These are phyloP conservation scores for Electrophaes corylata DNA, from an alignment of 2,888 invertebrate genomes.

Conservation along the genomic window DNA sequence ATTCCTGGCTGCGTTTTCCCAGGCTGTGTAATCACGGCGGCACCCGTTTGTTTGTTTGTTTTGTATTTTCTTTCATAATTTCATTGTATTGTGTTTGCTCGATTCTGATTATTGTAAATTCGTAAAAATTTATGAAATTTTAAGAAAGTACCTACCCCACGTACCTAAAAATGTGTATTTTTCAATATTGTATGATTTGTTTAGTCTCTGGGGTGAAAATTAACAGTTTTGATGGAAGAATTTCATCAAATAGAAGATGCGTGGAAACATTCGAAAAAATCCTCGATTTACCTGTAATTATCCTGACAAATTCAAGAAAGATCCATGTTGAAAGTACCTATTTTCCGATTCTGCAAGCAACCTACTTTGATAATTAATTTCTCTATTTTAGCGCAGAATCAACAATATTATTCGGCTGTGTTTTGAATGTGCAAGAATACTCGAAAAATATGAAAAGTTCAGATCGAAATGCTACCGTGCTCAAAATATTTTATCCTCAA, in stretches of 20 bases:
- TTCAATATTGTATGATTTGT: conserved; percentile 7
- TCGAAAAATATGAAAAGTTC: conserved; percentile 11
- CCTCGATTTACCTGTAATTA: conserved; percentile 1
- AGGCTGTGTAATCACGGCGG: no score
- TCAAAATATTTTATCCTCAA: conserved; percentile 5
- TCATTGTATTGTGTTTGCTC: no score
- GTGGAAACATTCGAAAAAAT: conserved; percentile 1
- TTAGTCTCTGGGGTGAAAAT: conserved; percentile 7
- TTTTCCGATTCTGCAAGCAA: no score
- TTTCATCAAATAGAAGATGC: not conserved
- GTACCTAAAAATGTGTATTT: not conserved
- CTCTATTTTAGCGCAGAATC: conserved; percentile 1
- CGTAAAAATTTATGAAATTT: not conserved
- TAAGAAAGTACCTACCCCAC: no score
- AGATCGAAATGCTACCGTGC: conserved; percentile 6
- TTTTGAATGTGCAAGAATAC: conserved; percentile 7
- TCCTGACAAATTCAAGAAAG: no score
- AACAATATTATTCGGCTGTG: not conserved
- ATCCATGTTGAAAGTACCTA: no score
- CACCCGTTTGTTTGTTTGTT: no score
- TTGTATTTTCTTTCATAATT: no score
- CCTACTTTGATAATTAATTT: no score
- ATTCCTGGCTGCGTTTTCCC: no score
- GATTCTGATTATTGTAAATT: no score
- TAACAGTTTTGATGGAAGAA: not conserved